Evolutionary conservation across 2,113 vertebrate species (phyloP).

Genomic region (Oriolus oriolus): DNA sequence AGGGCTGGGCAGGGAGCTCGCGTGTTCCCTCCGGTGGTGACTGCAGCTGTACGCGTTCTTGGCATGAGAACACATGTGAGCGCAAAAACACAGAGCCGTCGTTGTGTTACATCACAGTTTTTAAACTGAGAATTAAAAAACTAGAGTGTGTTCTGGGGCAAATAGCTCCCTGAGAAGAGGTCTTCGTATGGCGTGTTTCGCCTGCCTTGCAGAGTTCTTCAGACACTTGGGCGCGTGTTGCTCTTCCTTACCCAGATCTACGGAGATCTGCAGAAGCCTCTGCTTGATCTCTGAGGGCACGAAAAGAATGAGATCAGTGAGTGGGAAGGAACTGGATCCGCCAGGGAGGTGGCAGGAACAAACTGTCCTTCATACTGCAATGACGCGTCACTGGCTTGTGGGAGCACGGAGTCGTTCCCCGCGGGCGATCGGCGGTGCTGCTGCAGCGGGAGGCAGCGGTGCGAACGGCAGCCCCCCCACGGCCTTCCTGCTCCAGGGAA

Average conservation of each 20-base stretch:
- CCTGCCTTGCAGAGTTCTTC: neutral
- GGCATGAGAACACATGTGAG: no score
- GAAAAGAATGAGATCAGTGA: neutral
- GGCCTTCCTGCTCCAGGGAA: fast-evolving
- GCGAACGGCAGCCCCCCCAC: fast-evolving
- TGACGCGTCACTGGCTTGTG: neutral
- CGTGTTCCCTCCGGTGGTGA: fast-evolving
- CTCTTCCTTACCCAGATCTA: neutral
- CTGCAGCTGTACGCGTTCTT: neutral
- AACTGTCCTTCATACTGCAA: neutral
- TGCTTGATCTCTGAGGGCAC: neutral
- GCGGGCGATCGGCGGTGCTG: fast-evolving
- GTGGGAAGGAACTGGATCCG: neutral
- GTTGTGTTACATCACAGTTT: fast-evolving
- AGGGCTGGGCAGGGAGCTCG: neutral
- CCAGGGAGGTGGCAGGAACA: neutral
- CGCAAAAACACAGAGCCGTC: neutral
- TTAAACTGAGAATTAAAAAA: no score
- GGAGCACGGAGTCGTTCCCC: fast-evolving
- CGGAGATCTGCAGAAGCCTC: neutral
- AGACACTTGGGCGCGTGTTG: neutral
- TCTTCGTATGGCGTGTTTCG: fast-evolving
- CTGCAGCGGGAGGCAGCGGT: neutral
- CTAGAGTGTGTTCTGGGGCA: fast-evolving
- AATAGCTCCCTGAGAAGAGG: neutral